Evolutionary conservation across 2,888 invertebrate species (phyloP), one percentile per base, ranked within the genome.

Genomic region (Mythimna vitellina): DNA sequence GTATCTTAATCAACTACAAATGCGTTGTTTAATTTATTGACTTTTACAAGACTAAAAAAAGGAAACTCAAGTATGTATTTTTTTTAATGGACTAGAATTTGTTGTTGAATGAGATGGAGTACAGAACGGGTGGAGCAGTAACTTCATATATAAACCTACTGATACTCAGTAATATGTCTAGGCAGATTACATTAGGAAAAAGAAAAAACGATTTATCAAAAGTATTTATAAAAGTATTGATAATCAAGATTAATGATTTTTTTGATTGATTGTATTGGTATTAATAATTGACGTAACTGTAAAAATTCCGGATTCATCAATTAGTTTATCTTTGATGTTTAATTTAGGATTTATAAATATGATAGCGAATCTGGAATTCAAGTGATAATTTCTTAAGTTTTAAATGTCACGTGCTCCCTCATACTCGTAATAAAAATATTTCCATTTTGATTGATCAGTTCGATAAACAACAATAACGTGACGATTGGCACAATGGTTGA

Each of bases 381-480:
- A 29, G 20, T 38, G 20, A 70, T 70, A 49, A 58, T 49, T 14
- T 58, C 3, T 7, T 38, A 29, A 14, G 8, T 70, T 35, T 35
- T 12, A 69, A 42, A 69, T 20, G n/a, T 35, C n/a, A n/a, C 17
- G 20, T 54, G 42, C 20, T 32, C 3, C 25, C 6, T 10, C 12
- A 25, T 25, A 70, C 6, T 10, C 12, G n/a, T 25, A 70, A 49
- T 12, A 51, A 35, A 53, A 56, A 17, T 12, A 54, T 20, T 3
- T 20, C 9, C 12, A 14, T n/a, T 35, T 56, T 35, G 70, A 70
- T 70, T 54, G 42, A 70, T 53, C 25, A 69, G 32, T 17, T 56
- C 1, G 49, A 51, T 51, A 51, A 42, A 51, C 9, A 51, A 3
- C n/a, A 51, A n/a, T 2, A 20, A 14, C 17, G 14, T 6, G 17